A percentile compares a stretch with the other conserved stretches of the same genome.
phyloP scores from a whole-genome alignment of 1,140 invertebrate species.

The Trachelipus rathkii region DNA sequence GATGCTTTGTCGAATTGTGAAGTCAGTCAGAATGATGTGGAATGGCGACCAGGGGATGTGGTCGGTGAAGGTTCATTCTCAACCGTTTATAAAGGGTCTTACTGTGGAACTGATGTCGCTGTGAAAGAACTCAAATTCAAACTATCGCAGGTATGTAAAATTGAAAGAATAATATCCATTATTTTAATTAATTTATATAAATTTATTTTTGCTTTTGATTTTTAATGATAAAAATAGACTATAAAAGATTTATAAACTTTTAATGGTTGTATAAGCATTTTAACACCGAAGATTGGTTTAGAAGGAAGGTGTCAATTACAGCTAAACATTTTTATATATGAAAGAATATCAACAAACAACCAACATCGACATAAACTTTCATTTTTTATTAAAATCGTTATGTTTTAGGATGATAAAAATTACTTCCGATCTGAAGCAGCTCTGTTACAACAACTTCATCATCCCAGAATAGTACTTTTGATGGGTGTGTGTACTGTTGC shows the following conservation, averaged over 20 bases:
- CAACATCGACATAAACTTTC: no score
- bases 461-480: no score
- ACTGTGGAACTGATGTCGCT: conserved; percentile 41
- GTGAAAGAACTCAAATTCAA: conserved; percentile 44
- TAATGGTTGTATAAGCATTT: no score
- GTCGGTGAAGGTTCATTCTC: conserved; percentile 44
- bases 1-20: conserved; percentile 38
- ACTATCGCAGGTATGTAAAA: conserved; percentile 35
- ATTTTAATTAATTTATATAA: not conserved
- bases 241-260: not conserved
- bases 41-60: conserved; percentile 41
- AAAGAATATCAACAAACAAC: not conserved
- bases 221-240: no score
- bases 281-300: not conserved
- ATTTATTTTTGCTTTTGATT: no score
- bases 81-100: no score
- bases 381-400: no score
- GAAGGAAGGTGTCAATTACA: not conserved
- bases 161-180: not conserved
- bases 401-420: no score
- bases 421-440: no score
- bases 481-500: no score
- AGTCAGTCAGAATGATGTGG: conserved; percentile 31
- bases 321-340: not conserved
- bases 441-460: no score